Evolutionary conservation across 2,113 vertebrate genomes (phyloP).

Genomic region (Tragelaphus strepsiceros): DNA sequence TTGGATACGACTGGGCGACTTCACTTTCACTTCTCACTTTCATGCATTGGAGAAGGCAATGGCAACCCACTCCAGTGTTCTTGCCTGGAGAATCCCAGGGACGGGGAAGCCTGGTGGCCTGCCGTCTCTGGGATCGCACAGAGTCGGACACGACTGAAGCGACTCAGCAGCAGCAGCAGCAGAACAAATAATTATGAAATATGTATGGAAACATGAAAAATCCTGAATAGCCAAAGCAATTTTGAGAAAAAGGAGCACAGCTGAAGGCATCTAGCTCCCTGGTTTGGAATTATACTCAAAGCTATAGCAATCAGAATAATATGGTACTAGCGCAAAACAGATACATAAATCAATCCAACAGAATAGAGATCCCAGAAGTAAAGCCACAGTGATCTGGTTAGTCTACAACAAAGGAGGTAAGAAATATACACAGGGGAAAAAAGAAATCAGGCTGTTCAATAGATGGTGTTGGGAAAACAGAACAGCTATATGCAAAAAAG

Average conservation of each 20-base stretch:
- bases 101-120: too few species aligned
- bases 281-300: not conserved
- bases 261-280: not conserved
- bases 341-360: not conserved
- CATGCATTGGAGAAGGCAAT: too few species aligned
- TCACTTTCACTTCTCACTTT: too few species aligned
- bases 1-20: too few species aligned
- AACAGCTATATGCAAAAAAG: not conserved
- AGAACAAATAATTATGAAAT: not conserved
- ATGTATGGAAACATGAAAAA: not conserved
- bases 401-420: not conserved
- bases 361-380: not conserved
- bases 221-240: not conserved
- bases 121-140: too few species aligned
- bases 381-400: not conserved
- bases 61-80: too few species aligned
- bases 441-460: not conserved
- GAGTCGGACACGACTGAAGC: too few species aligned
- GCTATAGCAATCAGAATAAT: not conserved
- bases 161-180: too few species aligned
- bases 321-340: not conserved
- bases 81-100: too few species aligned
- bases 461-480: not conserved
- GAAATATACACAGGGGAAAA: not conserved
- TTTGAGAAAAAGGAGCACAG: not conserved